These are phyloP conservation scores for Pachypeltis micranthus DNA, from an alignment of 1,140 invertebrate genomes.

Conservation along the genomic window DNA sequence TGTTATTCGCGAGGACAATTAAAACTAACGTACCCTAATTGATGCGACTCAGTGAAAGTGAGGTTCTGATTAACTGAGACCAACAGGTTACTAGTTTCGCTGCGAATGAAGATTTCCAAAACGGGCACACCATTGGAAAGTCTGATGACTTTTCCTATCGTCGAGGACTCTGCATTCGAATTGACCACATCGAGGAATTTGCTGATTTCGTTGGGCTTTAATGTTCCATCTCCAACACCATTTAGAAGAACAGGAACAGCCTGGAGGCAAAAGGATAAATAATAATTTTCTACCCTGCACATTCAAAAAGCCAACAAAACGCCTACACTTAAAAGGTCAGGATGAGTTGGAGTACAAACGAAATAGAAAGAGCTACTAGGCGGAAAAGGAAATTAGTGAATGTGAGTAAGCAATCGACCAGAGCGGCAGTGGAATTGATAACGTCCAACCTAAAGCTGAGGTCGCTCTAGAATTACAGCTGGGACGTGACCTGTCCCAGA, in stretches of 20 bases:
- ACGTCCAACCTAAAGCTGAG: too few species aligned
- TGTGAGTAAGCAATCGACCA: not conserved
- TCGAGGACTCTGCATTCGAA: not conserved
- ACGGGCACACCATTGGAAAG: conserved; percentile 28
- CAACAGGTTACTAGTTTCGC: conserved; percentile 40
- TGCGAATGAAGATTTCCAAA: conserved; percentile 49
- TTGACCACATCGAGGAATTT: conserved; percentile 4
- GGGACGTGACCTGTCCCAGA: too few species aligned
- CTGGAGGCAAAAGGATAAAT: not conserved
- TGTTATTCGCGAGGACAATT: too few species aligned
- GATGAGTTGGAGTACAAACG: not conserved
- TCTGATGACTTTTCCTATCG: conserved; percentile 18
- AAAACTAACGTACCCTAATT: too few species aligned
- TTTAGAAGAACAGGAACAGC: not conserved
- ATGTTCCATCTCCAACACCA: not conserved
- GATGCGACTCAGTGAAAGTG: conserved; percentile 28
- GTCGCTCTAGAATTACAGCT: too few species aligned
- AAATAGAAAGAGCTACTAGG: not conserved
- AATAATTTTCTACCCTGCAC: too few species aligned
- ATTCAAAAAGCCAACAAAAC: not conserved
- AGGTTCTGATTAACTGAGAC: conserved; percentile 49
- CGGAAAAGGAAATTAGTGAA: not conserved
- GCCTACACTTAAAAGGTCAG: not conserved
- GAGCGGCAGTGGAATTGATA: too few species aligned
- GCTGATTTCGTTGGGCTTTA: not conserved